Evolutionary conservation across 2,888 invertebrate species (phyloP).

Genomic region (Galeopsomyia nigrocyanea): DNA sequence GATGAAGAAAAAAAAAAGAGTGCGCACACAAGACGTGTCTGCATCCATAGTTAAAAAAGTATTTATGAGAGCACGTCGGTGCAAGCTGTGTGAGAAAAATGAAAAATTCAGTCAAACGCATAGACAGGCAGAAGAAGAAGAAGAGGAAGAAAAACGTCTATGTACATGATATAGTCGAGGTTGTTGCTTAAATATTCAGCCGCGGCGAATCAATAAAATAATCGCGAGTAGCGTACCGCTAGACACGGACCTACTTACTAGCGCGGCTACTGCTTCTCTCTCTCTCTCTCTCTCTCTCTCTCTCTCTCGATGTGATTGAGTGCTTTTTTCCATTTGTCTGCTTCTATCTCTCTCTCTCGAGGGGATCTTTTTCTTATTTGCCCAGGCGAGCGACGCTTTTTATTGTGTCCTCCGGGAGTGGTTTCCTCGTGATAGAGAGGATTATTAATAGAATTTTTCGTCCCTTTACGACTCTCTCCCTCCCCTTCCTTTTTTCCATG

Average conservation of each 20-base stretch:
- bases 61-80: background rate
- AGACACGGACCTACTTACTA: constrained; percentile 2
- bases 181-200: constrained; percentile 34
- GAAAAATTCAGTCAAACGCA: background rate
- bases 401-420: constrained; percentile 47
- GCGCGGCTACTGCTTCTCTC: background rate
- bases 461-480: constrained; percentile 27
- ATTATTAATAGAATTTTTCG: constrained; percentile 47
- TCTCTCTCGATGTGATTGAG: constrained; percentile 28
- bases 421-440: constrained; percentile 42
- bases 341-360: constrained; percentile 33
- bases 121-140: background rate
- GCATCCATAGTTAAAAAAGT: too few relatives aligned
- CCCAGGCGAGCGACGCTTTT: constrained; percentile 26
- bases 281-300: constrained; percentile 3
- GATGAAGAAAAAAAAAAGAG: too few relatives aligned
- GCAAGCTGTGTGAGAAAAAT: background rate
- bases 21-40: too few relatives aligned
- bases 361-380: constrained; percentile 47
- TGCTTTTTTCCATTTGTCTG: constrained; percentile 8
- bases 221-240: constrained; percentile 28
- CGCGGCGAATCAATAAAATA: constrained; percentile 36
- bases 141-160: background rate
- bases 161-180: background rate
- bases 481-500: background rate